Conservation (phyloP, 1,140 invertebrate genomes). For the Drosophila sucinea region DNA sequence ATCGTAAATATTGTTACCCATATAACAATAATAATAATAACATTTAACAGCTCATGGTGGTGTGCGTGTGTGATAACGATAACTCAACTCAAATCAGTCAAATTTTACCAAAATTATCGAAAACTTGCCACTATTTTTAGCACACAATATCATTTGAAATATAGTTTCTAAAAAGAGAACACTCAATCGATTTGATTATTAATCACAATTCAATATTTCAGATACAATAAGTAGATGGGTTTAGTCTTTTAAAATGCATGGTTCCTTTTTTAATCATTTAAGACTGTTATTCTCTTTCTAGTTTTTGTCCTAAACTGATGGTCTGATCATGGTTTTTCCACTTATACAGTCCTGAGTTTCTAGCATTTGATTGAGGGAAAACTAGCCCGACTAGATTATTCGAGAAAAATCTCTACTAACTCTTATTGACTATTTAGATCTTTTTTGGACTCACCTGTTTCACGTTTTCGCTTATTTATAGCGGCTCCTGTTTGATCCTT, state of each 20-base stretch:
- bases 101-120: constrained; percentile 43
- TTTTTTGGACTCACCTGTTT: constrained; percentile 57
- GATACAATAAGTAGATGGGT: no score
- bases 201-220: no score
- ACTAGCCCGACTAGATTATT: no score
- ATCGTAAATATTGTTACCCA: constrained; percentile 46
- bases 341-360: no score
- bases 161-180: no score
- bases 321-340: no score
- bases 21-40: constrained; percentile 45
- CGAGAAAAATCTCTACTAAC: neutral
- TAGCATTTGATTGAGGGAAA: no score
- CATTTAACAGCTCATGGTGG: constrained; percentile 21
- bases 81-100: constrained; percentile 43
- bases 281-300: no score
- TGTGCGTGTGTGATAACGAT: constrained; percentile 58
- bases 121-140: constrained; percentile 17
- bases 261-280: no score
- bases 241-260: no score
- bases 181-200: no score
- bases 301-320: no score
- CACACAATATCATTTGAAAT: neutral
- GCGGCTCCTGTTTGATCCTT: constrained; percentile 23
- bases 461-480: constrained; percentile 66
- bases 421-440: neutral